Evolutionary conservation across 2,888 invertebrate genomes (phyloP), one percentile per base, ranked within the genome.

Genomic region (Omphaloscelis lunosa): DNA sequence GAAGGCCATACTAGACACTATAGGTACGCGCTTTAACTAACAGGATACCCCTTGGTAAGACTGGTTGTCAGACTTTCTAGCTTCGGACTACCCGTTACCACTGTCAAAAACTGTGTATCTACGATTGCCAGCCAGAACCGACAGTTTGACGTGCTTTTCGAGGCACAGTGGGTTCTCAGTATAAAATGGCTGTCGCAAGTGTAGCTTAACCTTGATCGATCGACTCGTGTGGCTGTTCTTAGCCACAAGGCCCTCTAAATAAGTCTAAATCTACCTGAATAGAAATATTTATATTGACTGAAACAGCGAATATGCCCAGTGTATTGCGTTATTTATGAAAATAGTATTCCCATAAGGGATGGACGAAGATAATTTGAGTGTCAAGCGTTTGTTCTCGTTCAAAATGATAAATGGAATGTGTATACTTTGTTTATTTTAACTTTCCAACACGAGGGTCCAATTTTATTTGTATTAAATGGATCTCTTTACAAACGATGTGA

Each of bases 381-480:
- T 85, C 80, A 80, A 48, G 81, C 45, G 23, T 48, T 51, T 80
- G 66, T 56, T 61, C 80, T 51, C 59, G n/a, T 59, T 53, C 56
- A 34, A 41, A 80, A 66, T 85, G 80, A 80, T 80, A 85, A 80
- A 85, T 80, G 73, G 61, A 79, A 51, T 34, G 34, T 15, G 51
- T 65, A 20, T 79, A 51, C n/a, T 61, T 79, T 62, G 61, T 77
- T 56, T 71, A 73, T 62, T 72, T 71, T 53, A 82, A 48, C 27
- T 62, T 63, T 17, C 51, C 48, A 29, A 51, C 15, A 27, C 23
- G 15, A 39, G 2, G 27, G 48, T 20, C 4, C 7, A 29, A 41
- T 41, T 51, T 51, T 48, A 59, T 51, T 80, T 51, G 48, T 23
- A 73, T 27, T n/a, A n/a, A n/a, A n/a, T n/a, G n/a, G n/a, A n/a